Percentiles rank a stretch among this genome's conserved stretches.
Conservation (phyloP, 2,888 invertebrate genomes). For the Drosophila emarginata region DNA sequence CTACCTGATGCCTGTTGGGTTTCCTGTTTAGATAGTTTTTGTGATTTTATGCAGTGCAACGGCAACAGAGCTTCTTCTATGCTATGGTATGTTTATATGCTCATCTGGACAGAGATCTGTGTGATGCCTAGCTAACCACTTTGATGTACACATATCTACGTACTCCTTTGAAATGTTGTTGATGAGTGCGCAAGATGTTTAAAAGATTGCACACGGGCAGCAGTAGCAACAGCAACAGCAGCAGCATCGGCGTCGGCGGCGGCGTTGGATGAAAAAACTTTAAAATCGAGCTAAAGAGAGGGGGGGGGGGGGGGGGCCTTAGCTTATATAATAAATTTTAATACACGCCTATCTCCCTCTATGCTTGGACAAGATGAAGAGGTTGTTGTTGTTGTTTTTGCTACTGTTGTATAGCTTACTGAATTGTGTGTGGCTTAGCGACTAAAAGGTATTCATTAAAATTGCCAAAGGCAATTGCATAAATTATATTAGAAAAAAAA, state of each 20-base stretch:
- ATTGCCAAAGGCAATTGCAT: conserved; percentile 17
- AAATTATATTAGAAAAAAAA: conserved; percentile 2
- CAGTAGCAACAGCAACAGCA: conserved; percentile 20
- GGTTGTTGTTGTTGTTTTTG: conserved; percentile 8
- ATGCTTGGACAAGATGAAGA: background rate
- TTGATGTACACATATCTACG: conserved; percentile 65
- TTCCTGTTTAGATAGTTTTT: conserved; percentile 75
- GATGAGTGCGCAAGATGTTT: conserved; percentile 72
- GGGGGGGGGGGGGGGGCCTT: background rate
- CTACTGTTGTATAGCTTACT: background rate
- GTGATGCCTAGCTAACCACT: conserved; percentile 48
- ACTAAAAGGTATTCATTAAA: conserved; percentile 64
- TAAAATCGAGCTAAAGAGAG: conserved; percentile 16
- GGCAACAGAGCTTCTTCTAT: conserved; percentile 53
- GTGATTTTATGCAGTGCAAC: conserved; percentile 57
- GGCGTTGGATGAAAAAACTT: background rate
- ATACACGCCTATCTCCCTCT: conserved; percentile 66
- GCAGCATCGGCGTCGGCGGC: conserved; percentile 17
- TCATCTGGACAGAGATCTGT: conserved; percentile 29
- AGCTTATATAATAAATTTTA: conserved; percentile 76
- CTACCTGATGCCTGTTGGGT: conserved; percentile 54
- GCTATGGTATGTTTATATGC: conserved; percentile 35
- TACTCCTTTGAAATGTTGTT: conserved; percentile 68
- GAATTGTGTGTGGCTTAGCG: conserved; percentile 43
- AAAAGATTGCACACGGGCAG: conserved; percentile 60